Conservation (phyloP, 2,113 vertebrate genomes). For the Podarcis cretensis region DNA sequence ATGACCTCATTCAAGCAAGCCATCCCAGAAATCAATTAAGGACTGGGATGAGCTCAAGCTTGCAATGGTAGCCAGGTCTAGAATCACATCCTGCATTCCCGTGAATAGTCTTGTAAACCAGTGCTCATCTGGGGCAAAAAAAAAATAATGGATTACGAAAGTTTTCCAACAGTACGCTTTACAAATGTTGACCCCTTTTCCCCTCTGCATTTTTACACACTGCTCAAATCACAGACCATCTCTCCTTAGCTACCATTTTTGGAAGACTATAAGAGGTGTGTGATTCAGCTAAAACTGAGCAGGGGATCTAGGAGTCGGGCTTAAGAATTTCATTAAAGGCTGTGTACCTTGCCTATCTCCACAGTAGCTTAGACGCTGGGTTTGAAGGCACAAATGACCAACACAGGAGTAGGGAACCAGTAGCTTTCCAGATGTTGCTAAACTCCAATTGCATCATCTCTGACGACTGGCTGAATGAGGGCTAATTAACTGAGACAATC, state of each 20-base stretch:
- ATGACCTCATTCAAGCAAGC: constrained; percentile 12
- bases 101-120: background rate
- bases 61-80: background rate
- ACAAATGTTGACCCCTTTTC: background rate
- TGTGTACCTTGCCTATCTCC: background rate
- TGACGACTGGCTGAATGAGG: no score
- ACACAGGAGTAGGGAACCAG: no score
- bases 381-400: no score
- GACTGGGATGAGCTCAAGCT: background rate
- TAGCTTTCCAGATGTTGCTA: no score
- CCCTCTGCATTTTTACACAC: background rate
- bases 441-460: no score
- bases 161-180: background rate
- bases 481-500: no score
- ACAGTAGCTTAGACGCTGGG: no score
- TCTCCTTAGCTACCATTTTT: background rate
- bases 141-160: no score
- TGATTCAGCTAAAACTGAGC: background rate
- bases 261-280: background rate
- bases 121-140: background rate
- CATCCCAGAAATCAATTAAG: background rate
- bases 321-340: background rate
- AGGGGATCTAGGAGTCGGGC: background rate
- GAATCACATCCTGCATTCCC: background rate
- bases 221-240: background rate